Percentiles rank a stretch among this genome's conserved stretches.
These are phyloP conservation scores for Calyptommatus sinebrachiatus DNA, from an alignment of 2,113 vertebrate species.

Conservation along the genomic window DNA sequence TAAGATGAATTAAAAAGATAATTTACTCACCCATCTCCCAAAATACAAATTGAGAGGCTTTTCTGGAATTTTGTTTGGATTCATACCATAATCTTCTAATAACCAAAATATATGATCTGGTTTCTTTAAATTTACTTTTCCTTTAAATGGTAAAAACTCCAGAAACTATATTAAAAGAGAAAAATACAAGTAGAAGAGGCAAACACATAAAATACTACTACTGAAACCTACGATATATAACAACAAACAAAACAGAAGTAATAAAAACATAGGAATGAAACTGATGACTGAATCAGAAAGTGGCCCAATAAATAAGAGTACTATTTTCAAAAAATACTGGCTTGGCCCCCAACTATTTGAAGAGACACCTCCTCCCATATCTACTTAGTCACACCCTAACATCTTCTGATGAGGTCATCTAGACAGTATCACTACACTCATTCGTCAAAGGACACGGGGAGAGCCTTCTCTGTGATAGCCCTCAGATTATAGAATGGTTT, in stretches of 20 bases:
- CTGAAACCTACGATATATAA: not conserved
- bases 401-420: no score
- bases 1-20: conserved; percentile 15
- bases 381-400: no score
- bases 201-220: not conserved
- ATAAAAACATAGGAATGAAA: no score
- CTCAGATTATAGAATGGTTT: no score
- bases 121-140: conserved; percentile 88
- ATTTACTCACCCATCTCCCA: conserved; percentile 91
- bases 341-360: no score
- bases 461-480: no score
- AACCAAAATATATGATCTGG: conserved; percentile 89
- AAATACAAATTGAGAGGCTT: conserved; percentile 87
- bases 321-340: no score
- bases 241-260: not conserved
- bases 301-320: no score
- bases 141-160: conserved; percentile 92
- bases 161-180: conserved; percentile 73
- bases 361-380: no score
- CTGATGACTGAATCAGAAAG: no score
- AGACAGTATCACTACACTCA: no score
- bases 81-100: conserved; percentile 91
- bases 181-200: conserved; percentile 8
- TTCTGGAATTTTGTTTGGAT: conserved; percentile 88
- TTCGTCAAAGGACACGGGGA: no score